Evolutionary conservation across 2,113 vertebrate species (phyloP).

Genomic region (Scopus umbretta): DNA sequence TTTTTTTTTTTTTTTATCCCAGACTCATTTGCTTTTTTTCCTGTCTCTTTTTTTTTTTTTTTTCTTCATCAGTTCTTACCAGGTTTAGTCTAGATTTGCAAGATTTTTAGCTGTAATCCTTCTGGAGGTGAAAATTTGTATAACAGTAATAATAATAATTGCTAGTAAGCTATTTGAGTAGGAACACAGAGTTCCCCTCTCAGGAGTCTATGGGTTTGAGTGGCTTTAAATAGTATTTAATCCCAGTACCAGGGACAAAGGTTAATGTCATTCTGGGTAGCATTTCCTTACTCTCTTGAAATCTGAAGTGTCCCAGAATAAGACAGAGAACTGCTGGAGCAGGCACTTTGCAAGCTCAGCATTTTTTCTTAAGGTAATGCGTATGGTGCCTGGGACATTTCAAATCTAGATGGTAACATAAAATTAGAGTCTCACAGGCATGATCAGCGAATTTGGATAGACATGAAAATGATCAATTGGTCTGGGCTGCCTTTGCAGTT

Average conservation of each 20-base stretch:
- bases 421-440: neutral
- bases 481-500: neutral
- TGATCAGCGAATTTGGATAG: neutral
- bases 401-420: neutral
- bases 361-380: neutral
- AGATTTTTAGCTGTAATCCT: neutral
- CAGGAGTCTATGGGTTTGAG: neutral
- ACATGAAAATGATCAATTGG: neutral
- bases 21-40: neutral
- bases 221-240: neutral
- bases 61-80: neutral
- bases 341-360: neutral
- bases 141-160: neutral
- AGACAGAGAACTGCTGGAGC: neutral
- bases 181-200: neutral
- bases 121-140: neutral
- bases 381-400: neutral
- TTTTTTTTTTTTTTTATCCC: neutral
- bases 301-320: neutral
- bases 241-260: neutral
- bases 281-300: neutral
- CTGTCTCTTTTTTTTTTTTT: no score
- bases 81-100: neutral
- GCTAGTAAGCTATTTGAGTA: neutral
- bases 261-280: neutral